A percentile compares a stretch with the other conserved stretches of the same genome.
These are phyloP conservation scores for Sphecodes monilicornis DNA, from an alignment of 2,888 invertebrate species.

Conservation along the genomic window DNA sequence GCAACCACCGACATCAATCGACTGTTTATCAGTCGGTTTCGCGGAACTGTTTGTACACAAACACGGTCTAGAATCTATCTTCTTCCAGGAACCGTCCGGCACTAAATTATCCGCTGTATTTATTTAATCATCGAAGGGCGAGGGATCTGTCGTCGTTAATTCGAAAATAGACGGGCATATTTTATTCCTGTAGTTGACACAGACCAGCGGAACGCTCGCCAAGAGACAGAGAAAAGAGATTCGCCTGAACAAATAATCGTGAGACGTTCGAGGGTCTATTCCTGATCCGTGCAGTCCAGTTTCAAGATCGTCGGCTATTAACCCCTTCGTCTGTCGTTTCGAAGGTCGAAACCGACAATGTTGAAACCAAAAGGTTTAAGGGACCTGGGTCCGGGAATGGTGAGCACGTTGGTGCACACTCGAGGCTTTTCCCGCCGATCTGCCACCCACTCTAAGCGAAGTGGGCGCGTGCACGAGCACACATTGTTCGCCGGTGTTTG, in stretches of 20 bases:
- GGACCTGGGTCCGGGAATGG: slow-evolving; percentile 44
- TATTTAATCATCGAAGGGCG: not conserved
- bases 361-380: slow-evolving; percentile 65
- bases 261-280: slow-evolving; percentile 38
- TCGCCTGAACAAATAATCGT: slow-evolving; percentile 49
- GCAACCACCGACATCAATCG: not conserved
- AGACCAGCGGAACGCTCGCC: slow-evolving; percentile 13
- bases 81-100: not conserved
- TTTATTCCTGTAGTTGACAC: slow-evolving; percentile 32
- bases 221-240: slow-evolving; percentile 5
- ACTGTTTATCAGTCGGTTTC: not conserved
- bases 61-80: no score
- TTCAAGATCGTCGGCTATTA: slow-evolving; percentile 51
- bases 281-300: slow-evolving; percentile 42
- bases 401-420: slow-evolving; percentile 63
- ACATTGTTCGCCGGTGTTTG: slow-evolving; percentile 63
- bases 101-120: not conserved
- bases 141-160: not conserved
- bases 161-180: not conserved
- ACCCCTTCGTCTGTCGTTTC: slow-evolving; percentile 36
- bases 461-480: slow-evolving; percentile 69
- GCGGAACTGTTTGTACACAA: not conserved
- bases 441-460: slow-evolving; percentile 75
- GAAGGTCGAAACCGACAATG: slow-evolving; percentile 67
- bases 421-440: slow-evolving; percentile 56